Percentiles rank a stretch among this genome's conserved stretches.
phyloP scores from a whole-genome alignment of 2,113 vertebrate species.

The Neopipo cinnamomea region DNA sequence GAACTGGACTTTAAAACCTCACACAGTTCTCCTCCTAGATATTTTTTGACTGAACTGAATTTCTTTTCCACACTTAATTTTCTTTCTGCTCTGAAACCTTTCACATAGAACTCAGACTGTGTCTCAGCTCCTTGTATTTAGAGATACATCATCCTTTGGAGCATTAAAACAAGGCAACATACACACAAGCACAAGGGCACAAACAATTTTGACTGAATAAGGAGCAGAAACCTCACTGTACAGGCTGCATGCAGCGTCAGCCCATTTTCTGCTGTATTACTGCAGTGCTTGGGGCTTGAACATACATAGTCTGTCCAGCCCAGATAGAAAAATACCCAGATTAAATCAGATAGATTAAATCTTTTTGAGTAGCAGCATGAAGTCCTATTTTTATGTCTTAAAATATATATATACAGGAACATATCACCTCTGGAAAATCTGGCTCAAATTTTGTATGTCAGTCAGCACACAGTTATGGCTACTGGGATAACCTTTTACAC shows the following conservation, averaged over 20 bases:
- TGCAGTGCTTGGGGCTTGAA: neutral
- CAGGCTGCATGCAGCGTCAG: rapidly evolving
- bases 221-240: neutral
- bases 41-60: neutral
- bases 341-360: neutral
- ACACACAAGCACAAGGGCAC: neutral
- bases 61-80: neutral
- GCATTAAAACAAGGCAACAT: neutral
- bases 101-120: neutral
- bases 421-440: neutral
- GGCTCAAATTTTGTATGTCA: neutral
- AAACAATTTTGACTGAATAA: neutral
- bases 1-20: neutral
- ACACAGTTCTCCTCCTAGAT: neutral
- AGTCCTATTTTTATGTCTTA: neutral
- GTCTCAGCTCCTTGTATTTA: neutral
- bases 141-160: neutral
- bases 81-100: neutral
- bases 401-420: neutral
- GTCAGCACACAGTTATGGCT: neutral
- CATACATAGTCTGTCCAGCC: neutral
- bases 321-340: neutral
- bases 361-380: neutral
- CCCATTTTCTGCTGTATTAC: neutral
- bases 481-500: neutral